Base-by-base conservation (phyloP, 2,797 vertebrate genomes). In the Chelmon rostratus region DNA sequence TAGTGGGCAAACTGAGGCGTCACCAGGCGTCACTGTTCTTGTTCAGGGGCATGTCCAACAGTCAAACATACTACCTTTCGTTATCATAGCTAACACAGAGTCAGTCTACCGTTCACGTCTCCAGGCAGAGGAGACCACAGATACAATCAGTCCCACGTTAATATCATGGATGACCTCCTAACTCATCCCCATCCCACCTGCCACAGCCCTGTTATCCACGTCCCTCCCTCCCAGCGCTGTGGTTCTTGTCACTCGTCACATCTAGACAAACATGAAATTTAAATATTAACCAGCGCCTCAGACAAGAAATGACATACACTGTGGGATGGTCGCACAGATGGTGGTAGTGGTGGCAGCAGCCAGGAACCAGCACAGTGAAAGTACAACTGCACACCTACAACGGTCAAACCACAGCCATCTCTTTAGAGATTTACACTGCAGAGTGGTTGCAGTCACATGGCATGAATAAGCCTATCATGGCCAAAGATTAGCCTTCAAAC, bases 201-300 rank as follows among this genome's bases (percentile, higher is more conserved):
- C 28, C 53, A 62, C 42, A 40, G 68, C 19, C 28, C 11, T 59
- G 28, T 68, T 66, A 52, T 23, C 56, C 72, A 44, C 21, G 40
- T 63, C n/a, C 65, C 68, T 52, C 71, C 44, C 21, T 66, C 82
- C 72, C 57, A 44, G 35, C 64, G 65, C 85, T 66, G 69, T 59
- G 37, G 66, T 79, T 88, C 40, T 73, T 63, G 64, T 75, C 79
- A 70, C 84, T 63, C 46, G 52, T 83, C 70, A 78, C 78, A 93
- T 83, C 70, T 19, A 70, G 79, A 81, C 66, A 85, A 91, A 92
- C 91, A 93, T 71, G 65, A 54, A 76, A 82, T 93, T 94, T 91
- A 92, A 94, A 93, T 89, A 94, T 93, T 92, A 86, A 95, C 37
- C 40, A 85, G 61, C 62, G 81, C 54, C 37, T 81, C 75, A 64